These are phyloP conservation scores for Odontamblyopus rebecca DNA, from an alignment of 2,797 vertebrate species.

Conservation along the genomic window DNA sequence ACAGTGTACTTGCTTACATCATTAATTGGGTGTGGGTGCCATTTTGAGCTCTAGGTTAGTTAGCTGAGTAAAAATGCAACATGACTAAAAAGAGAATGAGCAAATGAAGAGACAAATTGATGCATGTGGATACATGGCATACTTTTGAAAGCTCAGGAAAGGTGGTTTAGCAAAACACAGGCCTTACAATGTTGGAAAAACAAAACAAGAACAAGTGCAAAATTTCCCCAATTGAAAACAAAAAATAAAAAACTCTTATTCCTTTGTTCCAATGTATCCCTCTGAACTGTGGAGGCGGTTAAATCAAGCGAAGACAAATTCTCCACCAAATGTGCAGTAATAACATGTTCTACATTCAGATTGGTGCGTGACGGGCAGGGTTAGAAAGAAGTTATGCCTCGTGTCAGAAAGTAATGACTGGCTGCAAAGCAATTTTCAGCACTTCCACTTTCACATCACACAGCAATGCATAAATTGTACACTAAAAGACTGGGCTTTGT, in stretches of 20 bases:
- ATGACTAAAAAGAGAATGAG: too few relatives aligned
- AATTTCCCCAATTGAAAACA: background rate
- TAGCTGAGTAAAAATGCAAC: background rate
- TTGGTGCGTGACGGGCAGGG: conserved; percentile 6
- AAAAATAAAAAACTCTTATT: background rate
- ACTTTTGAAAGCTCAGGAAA: background rate
- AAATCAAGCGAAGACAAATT: conserved; percentile 10
- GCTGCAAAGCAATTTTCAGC: conserved; percentile 46
- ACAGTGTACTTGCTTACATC: background rate
- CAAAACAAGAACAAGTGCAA: background rate
- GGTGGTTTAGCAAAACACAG: background rate
- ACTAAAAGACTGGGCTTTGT: conserved; percentile 36
- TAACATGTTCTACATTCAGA: conserved; percentile 26
- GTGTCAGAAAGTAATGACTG: conserved; percentile 44
- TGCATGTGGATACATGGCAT: background rate
- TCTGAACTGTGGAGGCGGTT: conserved; percentile 9
- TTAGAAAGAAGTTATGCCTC: conserved; percentile 37
- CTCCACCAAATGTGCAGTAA: conserved; percentile 8
- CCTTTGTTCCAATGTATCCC: background rate
- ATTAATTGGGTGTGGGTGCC: background rate
- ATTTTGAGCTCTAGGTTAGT: background rate
- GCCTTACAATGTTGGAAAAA: background rate
- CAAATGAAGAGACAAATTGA: background rate
- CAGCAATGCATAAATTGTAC: conserved; percentile 44
- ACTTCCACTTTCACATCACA: conserved; percentile 41